phyloP scores from a whole-genome alignment of 2,113 vertebrate species.

The Phylloscopus whistleri region DNA sequence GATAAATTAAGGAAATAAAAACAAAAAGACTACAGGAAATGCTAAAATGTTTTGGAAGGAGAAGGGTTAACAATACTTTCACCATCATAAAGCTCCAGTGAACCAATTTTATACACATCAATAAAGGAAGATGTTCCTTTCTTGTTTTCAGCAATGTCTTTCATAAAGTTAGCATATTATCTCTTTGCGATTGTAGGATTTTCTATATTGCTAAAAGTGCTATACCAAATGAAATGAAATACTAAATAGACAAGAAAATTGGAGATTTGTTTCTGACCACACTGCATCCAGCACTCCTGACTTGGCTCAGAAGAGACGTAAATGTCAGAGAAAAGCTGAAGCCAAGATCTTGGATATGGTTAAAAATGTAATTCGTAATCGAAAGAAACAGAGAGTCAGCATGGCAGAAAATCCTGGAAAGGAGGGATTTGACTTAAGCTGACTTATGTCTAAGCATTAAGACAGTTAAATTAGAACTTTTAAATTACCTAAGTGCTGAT shows the following conservation, averaged over 20 bases:
- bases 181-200: background rate
- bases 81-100: background rate
- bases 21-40: background rate
- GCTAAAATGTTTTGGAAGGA: background rate
- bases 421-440: slow-evolving; percentile 10
- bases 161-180: background rate
- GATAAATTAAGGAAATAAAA: background rate
- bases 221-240: background rate
- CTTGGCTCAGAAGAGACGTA: background rate
- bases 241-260: background rate
- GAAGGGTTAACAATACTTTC: background rate
- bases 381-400: background rate
- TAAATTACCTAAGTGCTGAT: slow-evolving; percentile 54
- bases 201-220: background rate
- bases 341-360: background rate
- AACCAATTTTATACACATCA: background rate
- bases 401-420: background rate
- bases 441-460: slow-evolving; percentile 42
- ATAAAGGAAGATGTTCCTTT: background rate
- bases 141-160: background rate
- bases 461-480: slow-evolving; percentile 51
- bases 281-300: background rate
- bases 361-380: background rate
- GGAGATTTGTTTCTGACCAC: background rate
- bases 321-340: background rate